phyloP scores from a whole-genome alignment of 2,113 vertebrate genomes.

The Cettia cetti region DNA sequence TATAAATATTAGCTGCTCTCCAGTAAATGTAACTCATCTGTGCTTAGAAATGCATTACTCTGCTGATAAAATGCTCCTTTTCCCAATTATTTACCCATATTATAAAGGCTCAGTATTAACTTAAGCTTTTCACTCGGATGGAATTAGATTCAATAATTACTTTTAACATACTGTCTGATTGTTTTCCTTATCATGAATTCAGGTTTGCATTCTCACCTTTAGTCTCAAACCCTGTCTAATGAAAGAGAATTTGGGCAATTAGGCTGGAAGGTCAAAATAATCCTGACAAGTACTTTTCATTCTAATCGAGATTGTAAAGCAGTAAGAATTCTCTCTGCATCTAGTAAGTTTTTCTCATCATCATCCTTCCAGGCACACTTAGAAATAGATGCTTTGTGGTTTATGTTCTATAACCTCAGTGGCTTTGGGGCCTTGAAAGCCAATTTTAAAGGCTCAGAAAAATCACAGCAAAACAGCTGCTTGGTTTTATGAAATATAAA shows the following conservation, averaged over 20 bases:
- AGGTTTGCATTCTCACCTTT: background rate
- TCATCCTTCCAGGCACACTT: background rate
- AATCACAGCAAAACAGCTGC: conserved; percentile 43
- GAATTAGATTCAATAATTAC: background rate
- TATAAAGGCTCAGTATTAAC: background rate
- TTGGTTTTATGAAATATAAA: conserved; percentile 54
- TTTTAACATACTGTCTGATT: background rate
- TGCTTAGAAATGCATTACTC: background rate
- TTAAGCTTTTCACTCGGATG: background rate
- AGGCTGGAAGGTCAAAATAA: background rate
- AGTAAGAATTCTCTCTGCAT: background rate
- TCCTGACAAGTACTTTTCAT: background rate
- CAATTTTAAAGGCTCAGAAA: conserved; percentile 35
- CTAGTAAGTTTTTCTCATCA: background rate
- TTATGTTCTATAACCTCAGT: background rate
- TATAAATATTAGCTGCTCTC: background rate
- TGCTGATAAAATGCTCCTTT: background rate
- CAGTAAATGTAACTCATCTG: background rate
- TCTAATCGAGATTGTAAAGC: background rate
- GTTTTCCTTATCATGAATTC: background rate
- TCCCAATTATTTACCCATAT: background rate
- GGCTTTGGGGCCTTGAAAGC: conserved; percentile 10
- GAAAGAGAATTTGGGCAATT: background rate
- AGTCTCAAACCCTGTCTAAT: background rate
- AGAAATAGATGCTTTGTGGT: background rate